These are phyloP conservation scores for Tridacna gigas DNA, from an alignment of 2,888 invertebrate species.

Conservation along the genomic window DNA sequence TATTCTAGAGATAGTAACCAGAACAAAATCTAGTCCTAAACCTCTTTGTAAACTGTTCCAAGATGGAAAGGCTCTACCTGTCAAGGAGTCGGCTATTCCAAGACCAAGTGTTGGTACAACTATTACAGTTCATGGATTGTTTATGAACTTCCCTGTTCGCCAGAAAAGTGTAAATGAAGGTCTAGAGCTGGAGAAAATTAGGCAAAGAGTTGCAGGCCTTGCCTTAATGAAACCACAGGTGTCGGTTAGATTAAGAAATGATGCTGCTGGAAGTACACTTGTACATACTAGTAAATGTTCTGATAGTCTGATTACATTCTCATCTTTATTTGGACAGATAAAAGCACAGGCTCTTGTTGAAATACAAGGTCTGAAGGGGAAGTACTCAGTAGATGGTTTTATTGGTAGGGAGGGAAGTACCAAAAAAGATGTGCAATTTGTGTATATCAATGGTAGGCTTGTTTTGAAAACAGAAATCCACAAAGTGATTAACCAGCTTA, in stretches of 20 bases:
- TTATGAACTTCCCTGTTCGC: slow-evolving; percentile 88
- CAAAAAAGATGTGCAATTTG: slow-evolving; percentile 87
- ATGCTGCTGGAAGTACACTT: slow-evolving; percentile 87
- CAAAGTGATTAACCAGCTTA: slow-evolving; percentile 84
- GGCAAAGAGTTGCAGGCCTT: slow-evolving; percentile 87
- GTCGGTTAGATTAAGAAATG: slow-evolving; percentile 90
- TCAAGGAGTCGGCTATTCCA: slow-evolving; percentile 79
- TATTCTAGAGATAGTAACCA: slow-evolving; percentile 88
- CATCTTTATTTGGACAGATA: slow-evolving; percentile 85
- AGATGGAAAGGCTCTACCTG: slow-evolving; percentile 85
- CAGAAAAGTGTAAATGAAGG: slow-evolving; percentile 86
- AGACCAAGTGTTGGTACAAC: slow-evolving; percentile 91
- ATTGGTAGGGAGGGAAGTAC: slow-evolving; percentile 86
- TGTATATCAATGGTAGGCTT: slow-evolving; percentile 89
- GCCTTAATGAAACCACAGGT: slow-evolving; percentile 88
- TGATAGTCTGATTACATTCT: slow-evolving; percentile 87
- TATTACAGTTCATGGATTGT: slow-evolving; percentile 89
- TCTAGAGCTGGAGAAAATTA: slow-evolving; percentile 88
- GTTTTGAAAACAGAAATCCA: slow-evolving; percentile 87
- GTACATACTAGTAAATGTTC: slow-evolving; percentile 88
- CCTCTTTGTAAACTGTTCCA: slow-evolving; percentile 88
- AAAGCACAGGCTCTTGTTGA: slow-evolving; percentile 84
- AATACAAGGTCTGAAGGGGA: slow-evolving; percentile 84
- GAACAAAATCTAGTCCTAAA: slow-evolving; percentile 83
- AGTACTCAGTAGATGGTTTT: slow-evolving; percentile 87